Conservation (phyloP, 2,888 invertebrate species). For the Gnatocerus cornutus region DNA sequence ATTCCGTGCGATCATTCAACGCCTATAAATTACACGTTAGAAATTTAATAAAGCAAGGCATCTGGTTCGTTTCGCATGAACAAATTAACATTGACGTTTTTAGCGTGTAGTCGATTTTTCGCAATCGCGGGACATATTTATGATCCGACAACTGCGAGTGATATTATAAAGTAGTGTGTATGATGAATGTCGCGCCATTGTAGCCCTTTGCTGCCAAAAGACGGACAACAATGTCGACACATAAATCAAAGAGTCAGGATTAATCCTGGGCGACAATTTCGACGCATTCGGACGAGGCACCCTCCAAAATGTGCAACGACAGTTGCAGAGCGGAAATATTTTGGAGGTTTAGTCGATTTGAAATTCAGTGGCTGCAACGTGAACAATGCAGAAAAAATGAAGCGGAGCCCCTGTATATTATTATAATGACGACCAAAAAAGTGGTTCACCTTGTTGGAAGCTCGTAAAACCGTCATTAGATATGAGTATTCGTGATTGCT, state of each 20-base stretch:
- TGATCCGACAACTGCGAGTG: slow-evolving; percentile 68
- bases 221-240: slow-evolving; percentile 69
- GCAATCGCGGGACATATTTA: slow-evolving; percentile 69
- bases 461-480: neutral
- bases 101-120: slow-evolving; percentile 66
- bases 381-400: no score
- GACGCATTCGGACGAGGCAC: slow-evolving; percentile 55
- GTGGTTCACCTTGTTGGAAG: no score
- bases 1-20: slow-evolving; percentile 43
- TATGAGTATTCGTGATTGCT: neutral
- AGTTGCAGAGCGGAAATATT: no score
- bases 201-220: slow-evolving; percentile 67
- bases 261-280: slow-evolving; percentile 66
- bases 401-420: no score
- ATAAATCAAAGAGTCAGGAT: slow-evolving; percentile 71
- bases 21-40: slow-evolving; percentile 48
- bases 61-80: slow-evolving; percentile 68
- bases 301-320: slow-evolving; percentile 42
- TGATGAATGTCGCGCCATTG: slow-evolving; percentile 68
- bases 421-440: no score
- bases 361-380: no score
- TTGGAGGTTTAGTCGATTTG: no score
- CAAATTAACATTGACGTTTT: slow-evolving; percentile 70
- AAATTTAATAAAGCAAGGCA: slow-evolving; percentile 67
- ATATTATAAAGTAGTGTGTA: slow-evolving; percentile 57